A percentile compares a stretch with the other conserved stretches of the same genome.
Conservation (phyloP, 1,140 invertebrate species). For the Metaphire vulgaris region DNA sequence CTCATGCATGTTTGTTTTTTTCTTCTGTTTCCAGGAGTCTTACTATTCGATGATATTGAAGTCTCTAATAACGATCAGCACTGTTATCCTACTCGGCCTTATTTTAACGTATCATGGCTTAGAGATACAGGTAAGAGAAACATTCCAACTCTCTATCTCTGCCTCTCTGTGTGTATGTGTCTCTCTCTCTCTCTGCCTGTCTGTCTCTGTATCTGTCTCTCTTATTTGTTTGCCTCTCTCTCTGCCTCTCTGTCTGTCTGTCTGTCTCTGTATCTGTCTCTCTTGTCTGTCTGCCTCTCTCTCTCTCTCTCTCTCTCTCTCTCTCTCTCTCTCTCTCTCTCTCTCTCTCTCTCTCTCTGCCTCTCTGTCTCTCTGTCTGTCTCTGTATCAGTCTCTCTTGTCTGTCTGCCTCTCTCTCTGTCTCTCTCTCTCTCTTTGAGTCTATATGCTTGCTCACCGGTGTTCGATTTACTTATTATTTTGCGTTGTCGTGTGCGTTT, state of each 20-base stretch:
- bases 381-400: not conserved
- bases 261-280: too few relatives aligned
- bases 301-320: not conserved
- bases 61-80: conserved; percentile 96
- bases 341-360: not conserved
- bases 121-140: conserved; percentile 87
- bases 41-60: conserved; percentile 94
- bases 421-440: not conserved
- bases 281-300: not conserved
- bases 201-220: not conserved
- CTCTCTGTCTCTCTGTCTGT: too few relatives aligned
- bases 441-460: not conserved
- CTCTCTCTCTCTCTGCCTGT: not conserved
- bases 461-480: too few relatives aligned
- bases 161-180: not conserved
- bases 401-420: not conserved
- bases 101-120: conserved; percentile 99
- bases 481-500: too few relatives aligned
- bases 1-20: not conserved
- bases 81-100: conserved; percentile 94
- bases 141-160: not conserved
- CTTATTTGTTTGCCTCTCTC: not conserved
- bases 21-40: conserved; percentile 73
- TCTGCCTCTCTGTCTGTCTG: not conserved
- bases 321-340: not conserved